These are phyloP conservation scores for Hydroisotoma schaefferi DNA, from an alignment of 2,888 invertebrate genomes.

Conservation along the genomic window DNA sequence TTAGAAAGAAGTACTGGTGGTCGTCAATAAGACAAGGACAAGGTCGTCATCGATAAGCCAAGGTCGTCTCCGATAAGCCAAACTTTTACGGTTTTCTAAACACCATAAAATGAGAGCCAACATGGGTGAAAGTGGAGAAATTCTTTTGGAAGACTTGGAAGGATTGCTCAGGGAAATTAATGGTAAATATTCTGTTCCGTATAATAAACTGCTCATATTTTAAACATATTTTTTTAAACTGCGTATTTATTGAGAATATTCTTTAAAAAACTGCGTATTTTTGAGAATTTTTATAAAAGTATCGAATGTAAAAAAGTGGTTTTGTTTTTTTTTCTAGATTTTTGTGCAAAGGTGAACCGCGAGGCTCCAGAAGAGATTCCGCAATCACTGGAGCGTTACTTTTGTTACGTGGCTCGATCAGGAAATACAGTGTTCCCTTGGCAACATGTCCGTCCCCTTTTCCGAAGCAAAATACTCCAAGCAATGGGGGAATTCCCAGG, in stretches of 20 bases:
- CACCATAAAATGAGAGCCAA: conserved; percentile 34
- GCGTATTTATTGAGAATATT: no score
- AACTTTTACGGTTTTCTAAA: background rate
- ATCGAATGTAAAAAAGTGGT: no score
- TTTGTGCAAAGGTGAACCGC: conserved; percentile 50
- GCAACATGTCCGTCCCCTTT: conserved; percentile 79
- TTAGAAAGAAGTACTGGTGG: no score
- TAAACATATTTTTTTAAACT: no score
- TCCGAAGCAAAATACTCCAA: conserved; percentile 52
- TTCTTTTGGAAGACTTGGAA: conserved; percentile 42
- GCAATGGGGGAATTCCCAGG: conserved; percentile 42
- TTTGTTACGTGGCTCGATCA: conserved; percentile 85
- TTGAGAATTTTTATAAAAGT: no score
- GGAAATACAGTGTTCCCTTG: conserved; percentile 93
- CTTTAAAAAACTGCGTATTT: no score
- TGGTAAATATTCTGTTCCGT: conserved; percentile 25
- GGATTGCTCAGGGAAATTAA: conserved; percentile 42
- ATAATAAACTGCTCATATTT: background rate
- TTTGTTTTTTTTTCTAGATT: conserved; percentile 9
- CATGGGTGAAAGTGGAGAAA: conserved; percentile 33
- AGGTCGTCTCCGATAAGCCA: no score
- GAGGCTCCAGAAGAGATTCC: conserved; percentile 70
- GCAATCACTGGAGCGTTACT: conserved; percentile 80
- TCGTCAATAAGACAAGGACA: no score
- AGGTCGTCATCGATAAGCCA: no score